Evolutionary conservation across 2,888 invertebrate species (phyloP), one percentile per base, ranked within the genome.

Genomic region (Portevinia maculata): DNA sequence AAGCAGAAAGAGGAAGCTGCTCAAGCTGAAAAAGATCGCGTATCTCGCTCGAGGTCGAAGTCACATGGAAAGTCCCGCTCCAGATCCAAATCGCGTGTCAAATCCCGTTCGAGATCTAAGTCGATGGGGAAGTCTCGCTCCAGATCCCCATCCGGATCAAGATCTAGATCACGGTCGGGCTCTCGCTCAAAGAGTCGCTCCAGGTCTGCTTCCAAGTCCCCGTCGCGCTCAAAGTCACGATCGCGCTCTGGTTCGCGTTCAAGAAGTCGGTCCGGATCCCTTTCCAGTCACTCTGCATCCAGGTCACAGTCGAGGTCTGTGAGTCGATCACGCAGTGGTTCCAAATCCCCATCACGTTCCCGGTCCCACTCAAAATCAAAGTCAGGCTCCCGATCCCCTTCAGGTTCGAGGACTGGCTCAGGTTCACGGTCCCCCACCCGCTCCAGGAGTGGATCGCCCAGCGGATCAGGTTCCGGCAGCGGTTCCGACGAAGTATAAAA

Each of bases 401-500:
- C 87, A 1, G 87, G 87, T 5, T 88, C 89, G 0, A 86, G 87
- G n/a, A 88, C 89, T 6, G 84, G 84, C 2, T 90, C 91, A 1
- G 87, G 87, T 1, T 91, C 92, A 0, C 89, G 91, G 85, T 90
- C 90, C 0, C 89, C 87, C 11, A 90, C 89, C 7, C 78, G 88
- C 41, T 90, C 88, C 4, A 84, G 88, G 19, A 88, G 87, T 79
- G 88, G 86, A 0, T 86, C 89, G 1, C 87, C 86, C 2, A 88
- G 87, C 30, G 88, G 88, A 3, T 88, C 88, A 4, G 88, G 88
- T 52, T 88, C 90, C 13, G 90, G 88, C n/a, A 90, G 90, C 57
- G 90, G 91, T 2, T 91, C 92, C 0, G 90, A 87, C 11, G 86
- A 85, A 55, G 86, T 86, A 87, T 93, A 92, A 78, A 93, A 89